phyloP scores from a whole-genome alignment of 2,113 vertebrate genomes.

The Tiliqua scincoides region DNA sequence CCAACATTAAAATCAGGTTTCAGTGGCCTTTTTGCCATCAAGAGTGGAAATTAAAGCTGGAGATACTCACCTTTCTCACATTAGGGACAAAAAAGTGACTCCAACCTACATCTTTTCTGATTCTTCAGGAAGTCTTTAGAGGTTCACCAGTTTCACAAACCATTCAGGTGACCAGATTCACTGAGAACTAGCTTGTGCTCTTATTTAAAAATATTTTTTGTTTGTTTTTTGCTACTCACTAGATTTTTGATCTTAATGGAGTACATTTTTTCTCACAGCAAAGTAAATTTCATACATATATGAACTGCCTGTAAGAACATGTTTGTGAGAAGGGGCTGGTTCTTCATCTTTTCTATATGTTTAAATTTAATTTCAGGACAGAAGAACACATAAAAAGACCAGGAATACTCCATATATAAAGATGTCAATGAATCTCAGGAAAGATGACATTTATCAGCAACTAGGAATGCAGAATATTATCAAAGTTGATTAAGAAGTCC shows the following conservation, averaged over 20 bases:
- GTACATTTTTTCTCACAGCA: conserved; percentile 15
- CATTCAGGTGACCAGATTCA: conserved; percentile 54
- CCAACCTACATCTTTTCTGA: conserved; percentile 47
- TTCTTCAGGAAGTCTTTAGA: conserved; percentile 53
- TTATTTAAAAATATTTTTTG: not conserved
- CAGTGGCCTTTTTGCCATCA: conserved; percentile 55
- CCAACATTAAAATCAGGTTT: conserved; percentile 53
- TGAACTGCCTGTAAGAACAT: conserved; percentile 36
- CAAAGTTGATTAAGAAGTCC: too few species aligned
- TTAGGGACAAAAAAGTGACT: conserved; percentile 57
- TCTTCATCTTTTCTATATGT: not conserved
- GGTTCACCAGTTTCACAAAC: conserved; percentile 20
- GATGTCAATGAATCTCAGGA: too few species aligned
- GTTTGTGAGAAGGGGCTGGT: conserved; percentile 16
- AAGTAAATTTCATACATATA: conserved; percentile 50
- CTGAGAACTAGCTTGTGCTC: conserved; percentile 56
- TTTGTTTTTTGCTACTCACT: not conserved
- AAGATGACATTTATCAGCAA: too few species aligned
- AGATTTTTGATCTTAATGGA: conserved; percentile 57
- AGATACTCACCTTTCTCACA: conserved; percentile 60
- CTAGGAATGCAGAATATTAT: too few species aligned
- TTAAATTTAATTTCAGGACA: not conserved
- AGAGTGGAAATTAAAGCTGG: conserved; percentile 48
- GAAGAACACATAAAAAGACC: too few species aligned
- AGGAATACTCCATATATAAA: too few species aligned